Evolutionary conservation across 2,888 invertebrate genomes (phyloP).

Genomic region (Protodeltote pygarga): DNA sequence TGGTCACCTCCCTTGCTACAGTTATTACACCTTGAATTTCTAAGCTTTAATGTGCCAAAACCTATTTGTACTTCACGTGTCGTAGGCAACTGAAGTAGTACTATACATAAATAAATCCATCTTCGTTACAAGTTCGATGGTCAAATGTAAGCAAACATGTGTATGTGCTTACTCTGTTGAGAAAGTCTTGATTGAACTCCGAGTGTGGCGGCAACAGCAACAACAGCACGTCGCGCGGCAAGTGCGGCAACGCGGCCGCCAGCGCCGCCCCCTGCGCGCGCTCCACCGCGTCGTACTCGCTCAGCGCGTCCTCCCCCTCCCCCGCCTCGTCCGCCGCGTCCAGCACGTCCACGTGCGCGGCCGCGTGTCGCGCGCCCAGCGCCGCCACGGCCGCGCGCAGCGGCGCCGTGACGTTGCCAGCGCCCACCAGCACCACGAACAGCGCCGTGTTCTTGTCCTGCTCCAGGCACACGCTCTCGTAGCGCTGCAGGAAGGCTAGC

Average conservation of each 20-base stretch:
- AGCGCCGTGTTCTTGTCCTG: conserved; percentile 93
- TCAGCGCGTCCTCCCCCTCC: background rate
- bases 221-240: conserved; percentile 88
- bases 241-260: conserved; percentile 66
- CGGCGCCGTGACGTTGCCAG: conserved; percentile 18
- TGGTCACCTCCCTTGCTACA: too few relatives aligned
- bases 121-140: too few relatives aligned
- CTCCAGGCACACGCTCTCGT: conserved; percentile 90
- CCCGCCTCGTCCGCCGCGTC: conserved; percentile 5
- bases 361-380: conserved; percentile 20
- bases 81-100: too few relatives aligned
- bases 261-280: conserved; percentile 84
- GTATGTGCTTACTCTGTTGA: conserved; percentile 93
- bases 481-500: conserved; percentile 90
- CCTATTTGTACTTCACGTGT: too few relatives aligned
- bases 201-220: conserved; percentile 89
- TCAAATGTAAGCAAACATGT: too few relatives aligned
- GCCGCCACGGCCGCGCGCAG: conserved; percentile 21
- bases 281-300: conserved; percentile 85
- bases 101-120: too few relatives aligned
- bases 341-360: conserved; percentile 17
- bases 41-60: too few relatives aligned
- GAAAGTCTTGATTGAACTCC: conserved; percentile 93
- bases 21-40: too few relatives aligned
- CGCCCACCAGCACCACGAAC: conserved; percentile 82